A percentile compares a stretch with the other conserved stretches of the same genome.
These are phyloP conservation scores for Sarcophaga variegata DNA, from an alignment of 2,888 invertebrate genomes.

Conservation along the genomic window DNA sequence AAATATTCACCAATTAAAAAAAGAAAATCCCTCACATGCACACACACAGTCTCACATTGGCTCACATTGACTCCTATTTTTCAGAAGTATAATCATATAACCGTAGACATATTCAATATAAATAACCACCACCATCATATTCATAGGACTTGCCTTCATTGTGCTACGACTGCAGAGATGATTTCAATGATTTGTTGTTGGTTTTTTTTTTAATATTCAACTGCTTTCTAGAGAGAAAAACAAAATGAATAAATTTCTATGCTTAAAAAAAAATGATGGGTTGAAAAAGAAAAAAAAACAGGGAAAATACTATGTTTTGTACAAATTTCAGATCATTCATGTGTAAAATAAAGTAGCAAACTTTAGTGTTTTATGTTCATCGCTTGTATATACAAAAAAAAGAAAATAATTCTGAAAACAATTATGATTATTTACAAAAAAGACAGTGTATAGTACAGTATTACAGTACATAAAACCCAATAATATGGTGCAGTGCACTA, in stretches of 20 bases:
- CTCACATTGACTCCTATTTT: background rate
- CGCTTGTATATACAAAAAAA: conserved; percentile 11
- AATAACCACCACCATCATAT: conserved; percentile 22
- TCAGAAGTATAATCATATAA: background rate
- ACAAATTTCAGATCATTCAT: conserved; percentile 60
- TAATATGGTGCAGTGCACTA: too few relatives aligned
- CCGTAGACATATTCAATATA: conserved; percentile 41
- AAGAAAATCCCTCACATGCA: background rate
- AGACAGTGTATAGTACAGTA: too few relatives aligned
- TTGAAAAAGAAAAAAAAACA: background rate
- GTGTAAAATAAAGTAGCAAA: conserved; percentile 67
- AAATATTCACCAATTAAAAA: conserved; percentile 46
- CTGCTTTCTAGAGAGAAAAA: conserved; percentile 37
- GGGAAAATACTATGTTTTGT: conserved; percentile 22
- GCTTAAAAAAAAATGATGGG: background rate
- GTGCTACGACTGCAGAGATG: background rate
- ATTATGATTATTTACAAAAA: background rate
- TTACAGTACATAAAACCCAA: background rate
- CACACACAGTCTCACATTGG: background rate
- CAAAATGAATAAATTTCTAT: conserved; percentile 10
- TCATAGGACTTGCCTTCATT: background rate
- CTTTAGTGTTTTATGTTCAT: conserved; percentile 49
- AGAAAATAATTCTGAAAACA: conserved; percentile 7
- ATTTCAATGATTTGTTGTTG: background rate
- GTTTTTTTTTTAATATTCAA: conserved; percentile 40